Base-by-base conservation (phyloP, 2,797 vertebrate genomes). In the Coregonus ussuriensis region DNA sequence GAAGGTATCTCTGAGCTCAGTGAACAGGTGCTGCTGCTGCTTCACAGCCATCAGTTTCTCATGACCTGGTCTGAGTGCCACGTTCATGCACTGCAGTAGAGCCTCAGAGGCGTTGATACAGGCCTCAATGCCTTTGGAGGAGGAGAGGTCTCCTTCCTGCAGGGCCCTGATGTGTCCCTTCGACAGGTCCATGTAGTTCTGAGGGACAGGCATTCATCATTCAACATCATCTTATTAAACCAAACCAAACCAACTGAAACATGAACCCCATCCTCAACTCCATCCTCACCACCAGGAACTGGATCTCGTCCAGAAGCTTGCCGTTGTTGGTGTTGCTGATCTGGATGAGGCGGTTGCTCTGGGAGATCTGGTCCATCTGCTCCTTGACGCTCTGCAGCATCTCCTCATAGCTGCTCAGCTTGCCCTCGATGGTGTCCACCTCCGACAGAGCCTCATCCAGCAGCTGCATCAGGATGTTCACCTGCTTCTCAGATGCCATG, bases 381-480 rank as follows among this genome's bases (percentile, higher is more conserved):
- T 99, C 97, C 87, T 98, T 99, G 25, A 99, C 98, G 0, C 97
- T 99, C 89, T 99, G 98, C 54, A 99, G 96, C 98, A 99, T 99
- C 89, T 99, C 98, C 90, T 99, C 98, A 0, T 99, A 99, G 92
- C 97, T 99, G 92, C 97, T 97, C 87, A 99, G 91, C 87, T 99
- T 99, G 33, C 95, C 89, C 87, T 99, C 98, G 1, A 99, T 99
- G 90, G 96, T 96, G 89, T 99, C 98, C 86, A 99, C 98, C 86
- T 99, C 98, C 18, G 92, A 92, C 68, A 99, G 90, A 0, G 98
- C 96, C 86, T 99, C 96, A 65, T 99, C 98, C 88, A 99, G 92
- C 85, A 99, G 91, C 83, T 97, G 95, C 98, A 99, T 99, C 86
- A 99, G 93, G 84, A 95, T 99, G 87, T 98, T 99, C 52, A 99